Base-by-base conservation (phyloP, 2,113 vertebrate species). In the Protomyctophum bolini region DNA sequence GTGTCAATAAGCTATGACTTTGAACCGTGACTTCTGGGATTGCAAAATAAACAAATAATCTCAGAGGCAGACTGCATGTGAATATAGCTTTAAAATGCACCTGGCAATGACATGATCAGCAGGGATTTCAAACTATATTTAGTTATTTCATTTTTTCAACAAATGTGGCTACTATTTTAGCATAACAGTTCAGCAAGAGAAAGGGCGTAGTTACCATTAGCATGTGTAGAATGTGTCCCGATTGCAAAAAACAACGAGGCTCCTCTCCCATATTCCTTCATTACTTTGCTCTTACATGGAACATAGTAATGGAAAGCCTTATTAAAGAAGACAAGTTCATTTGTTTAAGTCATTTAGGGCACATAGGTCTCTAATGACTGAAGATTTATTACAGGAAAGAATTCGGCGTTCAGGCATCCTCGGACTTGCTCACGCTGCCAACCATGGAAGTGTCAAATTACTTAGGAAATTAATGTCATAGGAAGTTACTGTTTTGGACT, bases 251-350 rank as follows among this genome's bases (percentile, higher is more conserved):
- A 10, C 50, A 12, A 10, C 2, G 9, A 8, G 12, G 12, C 5
- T 33, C 11, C 12, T 51, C 45, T n/a, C 15, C 49, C 10, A 59
- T 28, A 55, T 73, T 14, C 58, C 56, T 49, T 58, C 74, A 8
- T 77, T 62, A 41, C 51, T 51, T 73, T 75, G 57, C 48, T 72
- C 71, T 85, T 79, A 76, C 79, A 81, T 75, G 69, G 80, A 74
- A 72, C 71, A 84, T 78, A 65, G 83, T 91, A 91, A 92, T 91
- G 85, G 87, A 83, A 80, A 81, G 81, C 88, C 91, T 92, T 91
- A 92, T 92, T 93, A 91, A 92, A 90, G 76, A 82, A 85, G 90
- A 92, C 91, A 90, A 87, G 89, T 91, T 94, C 87, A 93, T 92
- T 94, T 92, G 91, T 93, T 92, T 80, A 84, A 92, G 90, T 93